phyloP scores from a whole-genome alignment of 1,140 invertebrate genomes.

The Heliconius eleuchia region DNA sequence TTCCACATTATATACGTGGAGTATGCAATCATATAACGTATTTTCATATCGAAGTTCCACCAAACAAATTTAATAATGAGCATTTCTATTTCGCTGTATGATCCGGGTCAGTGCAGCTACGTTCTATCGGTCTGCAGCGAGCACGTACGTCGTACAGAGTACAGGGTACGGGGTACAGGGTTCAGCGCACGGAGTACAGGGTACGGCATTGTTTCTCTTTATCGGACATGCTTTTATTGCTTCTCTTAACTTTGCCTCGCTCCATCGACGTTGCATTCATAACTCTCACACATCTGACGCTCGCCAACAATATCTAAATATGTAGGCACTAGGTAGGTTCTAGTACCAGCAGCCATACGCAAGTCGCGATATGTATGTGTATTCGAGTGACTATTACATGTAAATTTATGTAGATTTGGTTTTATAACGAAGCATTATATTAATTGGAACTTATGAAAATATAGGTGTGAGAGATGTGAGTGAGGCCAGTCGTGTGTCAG shows the following conservation, averaged over 20 bases:
- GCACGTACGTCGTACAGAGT: no score
- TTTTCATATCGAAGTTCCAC: background rate
- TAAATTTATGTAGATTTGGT: no score
- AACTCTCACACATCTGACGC: conserved; percentile 17
- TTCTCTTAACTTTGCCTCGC: conserved; percentile 19
- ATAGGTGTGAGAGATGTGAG: no score
- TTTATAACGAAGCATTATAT: no score
- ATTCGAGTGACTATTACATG: no score
- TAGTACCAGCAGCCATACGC: no score
- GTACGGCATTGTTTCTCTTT: conserved; percentile 19
- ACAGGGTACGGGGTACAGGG: background rate
- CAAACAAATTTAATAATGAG: conserved; percentile 1
- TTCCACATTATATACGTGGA: no score
- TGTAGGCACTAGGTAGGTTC: no score
- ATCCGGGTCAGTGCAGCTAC: background rate
- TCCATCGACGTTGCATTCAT: conserved; percentile 12
- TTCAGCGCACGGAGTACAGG: background rate
- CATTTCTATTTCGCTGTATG: background rate
- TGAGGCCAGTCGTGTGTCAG: no score
- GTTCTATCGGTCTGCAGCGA: no score
- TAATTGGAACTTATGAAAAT: no score
- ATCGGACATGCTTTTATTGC: conserved; percentile 24
- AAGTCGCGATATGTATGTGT: no score
- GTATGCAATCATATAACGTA: background rate
- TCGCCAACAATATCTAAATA: background rate